Conservation (phyloP, 2,888 invertebrate species). For the Diarsia rubi region DNA sequence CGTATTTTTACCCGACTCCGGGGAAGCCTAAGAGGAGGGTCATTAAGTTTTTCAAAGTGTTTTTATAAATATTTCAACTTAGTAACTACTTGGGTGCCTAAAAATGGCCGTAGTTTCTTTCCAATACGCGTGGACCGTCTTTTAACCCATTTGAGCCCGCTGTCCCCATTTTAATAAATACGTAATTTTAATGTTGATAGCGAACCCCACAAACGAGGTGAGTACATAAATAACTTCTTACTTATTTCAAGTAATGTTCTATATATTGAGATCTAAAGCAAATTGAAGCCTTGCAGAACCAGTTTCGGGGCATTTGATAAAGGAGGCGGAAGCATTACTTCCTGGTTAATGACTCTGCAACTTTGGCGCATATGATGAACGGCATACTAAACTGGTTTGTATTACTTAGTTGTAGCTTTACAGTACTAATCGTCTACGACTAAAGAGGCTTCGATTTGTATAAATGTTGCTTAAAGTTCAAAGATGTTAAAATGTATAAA, state of each 20-base stretch:
- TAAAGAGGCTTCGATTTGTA: neutral
- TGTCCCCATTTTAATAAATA: neutral
- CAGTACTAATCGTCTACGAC: neutral
- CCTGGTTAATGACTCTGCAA: conserved; percentile 20
- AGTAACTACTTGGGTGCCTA: neutral
- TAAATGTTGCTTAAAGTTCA: neutral
- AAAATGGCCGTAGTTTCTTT: neutral
- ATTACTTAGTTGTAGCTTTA: conserved; percentile 1
- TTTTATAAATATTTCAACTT: no score
- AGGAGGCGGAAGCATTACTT: conserved; percentile 22
- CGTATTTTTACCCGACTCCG: no score
- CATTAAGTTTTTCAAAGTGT: no score
- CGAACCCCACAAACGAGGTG: neutral
- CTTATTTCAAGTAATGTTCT: neutral
- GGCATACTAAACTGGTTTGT: conserved; percentile 1
- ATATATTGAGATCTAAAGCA: neutral
- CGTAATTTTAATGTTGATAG: neutral
- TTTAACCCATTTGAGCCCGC: no score
- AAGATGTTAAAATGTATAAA: no score
- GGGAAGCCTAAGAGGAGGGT: no score
- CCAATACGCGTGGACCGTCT: neutral
- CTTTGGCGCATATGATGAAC: neutral
- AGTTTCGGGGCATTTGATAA: conserved; percentile 21
- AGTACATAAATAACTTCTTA: neutral
- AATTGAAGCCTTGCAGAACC: conserved; percentile 6